phyloP scores from a whole-genome alignment of 2,888 invertebrate genomes.

The Caenorhabditis zanzibari region DNA sequence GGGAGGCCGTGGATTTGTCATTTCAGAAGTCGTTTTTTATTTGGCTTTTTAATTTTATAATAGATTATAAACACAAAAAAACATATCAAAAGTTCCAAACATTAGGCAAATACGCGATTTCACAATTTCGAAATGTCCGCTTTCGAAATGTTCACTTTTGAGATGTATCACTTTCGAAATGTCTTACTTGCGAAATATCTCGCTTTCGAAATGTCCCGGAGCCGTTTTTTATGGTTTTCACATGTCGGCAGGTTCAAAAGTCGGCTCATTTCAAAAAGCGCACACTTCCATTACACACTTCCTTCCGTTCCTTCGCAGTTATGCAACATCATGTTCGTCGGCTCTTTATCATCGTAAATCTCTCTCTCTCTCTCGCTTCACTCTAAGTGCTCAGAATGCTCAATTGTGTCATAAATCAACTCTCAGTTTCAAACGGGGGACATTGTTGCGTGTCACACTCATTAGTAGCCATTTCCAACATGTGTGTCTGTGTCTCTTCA shows the following conservation, averaged over 20 bases:
- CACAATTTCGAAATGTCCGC: too few species aligned
- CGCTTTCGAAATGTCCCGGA: too few species aligned
- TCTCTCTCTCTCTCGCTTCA: neutral
- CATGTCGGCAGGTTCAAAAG: conserved; percentile 23
- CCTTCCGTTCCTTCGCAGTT: conserved; percentile 23
- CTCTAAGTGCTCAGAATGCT: conserved; percentile 21
- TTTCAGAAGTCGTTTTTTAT: too few species aligned
- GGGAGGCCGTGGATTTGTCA: too few species aligned
- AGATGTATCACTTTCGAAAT: too few species aligned
- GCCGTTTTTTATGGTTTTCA: neutral
- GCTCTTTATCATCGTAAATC: conserved; percentile 55
- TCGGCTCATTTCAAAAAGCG: conserved; percentile 17
- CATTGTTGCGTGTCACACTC: conserved; percentile 64
- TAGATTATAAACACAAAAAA: too few species aligned
- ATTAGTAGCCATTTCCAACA: conserved; percentile 34
- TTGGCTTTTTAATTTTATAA: too few species aligned
- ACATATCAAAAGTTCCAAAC: too few species aligned
- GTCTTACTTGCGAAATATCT: too few species aligned
- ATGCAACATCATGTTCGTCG: conserved; percentile 45
- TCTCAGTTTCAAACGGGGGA: conserved; percentile 30
- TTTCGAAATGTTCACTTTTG: too few species aligned
- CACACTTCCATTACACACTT: conserved; percentile 6
- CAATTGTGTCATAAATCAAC: conserved; percentile 65
- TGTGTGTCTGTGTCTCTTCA: conserved; percentile 40
- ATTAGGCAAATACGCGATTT: too few species aligned